These are phyloP conservation scores for Hemiprocne comata DNA, from an alignment of 2,113 vertebrate species.

Conservation along the genomic window DNA sequence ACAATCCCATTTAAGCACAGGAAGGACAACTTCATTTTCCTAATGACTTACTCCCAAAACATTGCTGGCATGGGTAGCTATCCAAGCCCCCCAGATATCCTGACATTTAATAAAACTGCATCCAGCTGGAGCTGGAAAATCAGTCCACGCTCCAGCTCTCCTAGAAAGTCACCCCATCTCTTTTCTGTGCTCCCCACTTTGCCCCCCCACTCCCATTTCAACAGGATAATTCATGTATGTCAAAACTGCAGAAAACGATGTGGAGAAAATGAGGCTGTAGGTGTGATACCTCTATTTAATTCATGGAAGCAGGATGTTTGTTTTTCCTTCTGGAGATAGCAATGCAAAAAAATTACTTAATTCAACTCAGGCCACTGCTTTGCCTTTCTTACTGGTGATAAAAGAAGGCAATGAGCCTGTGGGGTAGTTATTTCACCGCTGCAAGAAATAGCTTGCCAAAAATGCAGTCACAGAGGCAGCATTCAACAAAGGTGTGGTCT, in stretches of 20 bases:
- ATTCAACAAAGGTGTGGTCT: neutral
- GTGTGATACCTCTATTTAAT: neutral
- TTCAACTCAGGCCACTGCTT: neutral
- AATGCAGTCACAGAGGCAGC: neutral
- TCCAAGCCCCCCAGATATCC: neutral
- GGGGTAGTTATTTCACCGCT: neutral
- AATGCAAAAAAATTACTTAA: neutral
- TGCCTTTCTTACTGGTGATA: neutral
- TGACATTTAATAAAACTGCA: neutral
- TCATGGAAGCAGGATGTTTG: accelerated
- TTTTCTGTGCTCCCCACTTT: neutral
- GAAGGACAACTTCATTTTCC: neutral
- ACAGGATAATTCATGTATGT: neutral
- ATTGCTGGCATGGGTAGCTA: neutral
- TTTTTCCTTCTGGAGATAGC: neutral
- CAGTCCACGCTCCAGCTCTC: neutral
- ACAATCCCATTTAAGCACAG: neutral
- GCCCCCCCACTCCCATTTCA: neutral
- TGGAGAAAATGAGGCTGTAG: neutral
- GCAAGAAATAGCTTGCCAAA: neutral
- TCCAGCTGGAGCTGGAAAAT: neutral
- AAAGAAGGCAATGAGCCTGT: neutral
- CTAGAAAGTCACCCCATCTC: neutral
- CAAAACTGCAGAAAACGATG: neutral
- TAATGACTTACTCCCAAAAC: neutral